Base-by-base conservation (phyloP, 1,140 invertebrate species). In the Drosophila cardini region DNA sequence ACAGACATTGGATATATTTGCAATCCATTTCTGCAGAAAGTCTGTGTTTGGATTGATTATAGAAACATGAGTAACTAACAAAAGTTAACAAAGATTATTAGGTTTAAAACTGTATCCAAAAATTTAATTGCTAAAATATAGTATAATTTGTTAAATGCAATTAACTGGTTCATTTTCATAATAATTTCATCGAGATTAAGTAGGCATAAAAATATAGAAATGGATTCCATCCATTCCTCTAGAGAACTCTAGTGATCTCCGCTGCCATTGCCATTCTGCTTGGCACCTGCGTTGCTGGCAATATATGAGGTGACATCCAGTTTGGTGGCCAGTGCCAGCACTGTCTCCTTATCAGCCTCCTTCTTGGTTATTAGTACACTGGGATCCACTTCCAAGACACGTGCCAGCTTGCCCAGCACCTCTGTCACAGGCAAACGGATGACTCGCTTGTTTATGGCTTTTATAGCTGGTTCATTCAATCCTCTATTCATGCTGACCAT, bases 371-470 rank as follows among this genome's bases (percentile, higher is more conserved):
- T 94, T 4, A 98, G 87, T 0, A 96, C 96, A 91, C 95, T 97
- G 48, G 95, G 93, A 75, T 97, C 95, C 36, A 95, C 95, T 90
- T 98, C 96, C 15, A 98, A 93, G 77, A 97, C 94, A 38, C 95
- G 93, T 0, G 96, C 97, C 43, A 98, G 92, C 75, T 95, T 94
- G 6, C 96, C 96, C 0, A 98, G 89, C 18, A 93, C 94, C 1
- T 95, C 94, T 64, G 94, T 92, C 43, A 95, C 92, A 16, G 93
- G 93, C 26, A 97, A 93, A 92, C 95, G 96, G 42, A 95, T 95
- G 86, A 95, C 97, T 72, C 97, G 95, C 79, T 96, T 95, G 64
- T 95, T 94, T 0, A 96, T 92, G 8, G 95, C 94, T 76, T 95
- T 95, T 1, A 94, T 93, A 1, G 96, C 94, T 0, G 92, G 92